Evolutionary conservation across 1,140 invertebrate genomes (phyloP).

Genomic region (Oscheius sp.): DNA sequence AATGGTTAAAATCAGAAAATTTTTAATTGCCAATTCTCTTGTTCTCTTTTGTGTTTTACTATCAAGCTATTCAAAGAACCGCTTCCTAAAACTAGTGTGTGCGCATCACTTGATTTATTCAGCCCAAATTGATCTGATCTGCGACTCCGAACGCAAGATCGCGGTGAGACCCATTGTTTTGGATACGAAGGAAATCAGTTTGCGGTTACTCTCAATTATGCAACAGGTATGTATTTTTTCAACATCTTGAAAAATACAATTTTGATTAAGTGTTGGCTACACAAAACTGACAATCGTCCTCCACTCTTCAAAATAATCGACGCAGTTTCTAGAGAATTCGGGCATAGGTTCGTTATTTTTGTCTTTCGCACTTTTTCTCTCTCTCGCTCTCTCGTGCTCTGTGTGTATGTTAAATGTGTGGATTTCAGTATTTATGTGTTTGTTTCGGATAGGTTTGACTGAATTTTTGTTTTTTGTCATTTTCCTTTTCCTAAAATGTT

Average conservation of each 20-base stretch:
- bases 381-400: too few species aligned
- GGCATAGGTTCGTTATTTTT: slow-evolving; percentile 14
- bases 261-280: slow-evolving; percentile 15
- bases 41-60: too few species aligned
- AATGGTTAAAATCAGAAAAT: too few species aligned
- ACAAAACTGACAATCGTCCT: slow-evolving; percentile 12
- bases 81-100: neutral
- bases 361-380: too few species aligned
- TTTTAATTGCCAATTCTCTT: too few species aligned
- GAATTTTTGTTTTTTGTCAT: too few species aligned
- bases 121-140: neutral
- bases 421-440: too few species aligned
- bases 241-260: neutral
- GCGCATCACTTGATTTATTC: neutral
- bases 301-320: slow-evolving; percentile 22
- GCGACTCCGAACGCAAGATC: neutral
- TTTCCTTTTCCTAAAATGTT: too few species aligned
- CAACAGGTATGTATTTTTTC: slow-evolving; percentile 9
- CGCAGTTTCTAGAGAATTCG: slow-evolving; percentile 30
- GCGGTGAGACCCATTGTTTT: slow-evolving; percentile 5
- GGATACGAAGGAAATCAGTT: neutral
- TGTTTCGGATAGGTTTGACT: too few species aligned
- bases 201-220: slow-evolving; percentile 27
- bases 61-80: too few species aligned
- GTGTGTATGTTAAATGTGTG: too few species aligned